Base-by-base conservation (phyloP, 1,140 invertebrate species). In the Zaprionus camerounensis region DNA sequence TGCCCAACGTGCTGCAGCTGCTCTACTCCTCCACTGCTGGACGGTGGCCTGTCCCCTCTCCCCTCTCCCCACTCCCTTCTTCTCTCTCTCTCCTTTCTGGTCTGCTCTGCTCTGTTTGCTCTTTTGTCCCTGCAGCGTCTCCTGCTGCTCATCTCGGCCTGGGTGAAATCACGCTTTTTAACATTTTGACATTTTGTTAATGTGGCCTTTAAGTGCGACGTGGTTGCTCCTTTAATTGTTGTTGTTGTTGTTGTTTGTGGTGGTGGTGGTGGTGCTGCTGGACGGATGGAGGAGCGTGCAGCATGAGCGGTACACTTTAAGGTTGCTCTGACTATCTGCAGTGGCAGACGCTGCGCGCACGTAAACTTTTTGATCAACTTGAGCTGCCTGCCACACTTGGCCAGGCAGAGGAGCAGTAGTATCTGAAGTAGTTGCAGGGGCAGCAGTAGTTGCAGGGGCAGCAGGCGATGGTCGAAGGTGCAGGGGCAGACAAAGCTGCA, bases 141-240 rank as follows among this genome's bases (percentile, higher is more conserved):
- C 53, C 26, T 56, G 26, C 53, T 64, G 62, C 61, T 63, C 61
- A 63, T 49, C 61, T 53, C 51, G 5, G 13, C 24, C 41, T 22
- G 77, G 83, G 67, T 69, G 70, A 71, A 88, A 88, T 88, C 84
- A 88, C 84, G 85, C 69, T 82, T 84, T 79, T 90, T 88, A 88
- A 81, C 84, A 88, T 88, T 87, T 84, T 88, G 84, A 88, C 84
- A 88, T 88, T 88, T 80, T 90, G 81, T 90, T 88, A 88, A 88
- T 88, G 84, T 82, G 84, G 62, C 69, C 68, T 59, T 61, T 64
- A 61, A 61, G 68, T 71, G 59, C 46, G 46, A 20, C 41, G 41
- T 46, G 22, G 20, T 28, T 44, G 53, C 26, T 55, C 13, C 28
- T 26, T 26, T 4, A 4, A 26, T 26, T 38, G 22, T 63, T 72